A percentile compares a stretch with the other conserved stretches of the same genome.
phyloP scores from a whole-genome alignment of 2,113 vertebrate genomes.

The Bucco capensis region DNA sequence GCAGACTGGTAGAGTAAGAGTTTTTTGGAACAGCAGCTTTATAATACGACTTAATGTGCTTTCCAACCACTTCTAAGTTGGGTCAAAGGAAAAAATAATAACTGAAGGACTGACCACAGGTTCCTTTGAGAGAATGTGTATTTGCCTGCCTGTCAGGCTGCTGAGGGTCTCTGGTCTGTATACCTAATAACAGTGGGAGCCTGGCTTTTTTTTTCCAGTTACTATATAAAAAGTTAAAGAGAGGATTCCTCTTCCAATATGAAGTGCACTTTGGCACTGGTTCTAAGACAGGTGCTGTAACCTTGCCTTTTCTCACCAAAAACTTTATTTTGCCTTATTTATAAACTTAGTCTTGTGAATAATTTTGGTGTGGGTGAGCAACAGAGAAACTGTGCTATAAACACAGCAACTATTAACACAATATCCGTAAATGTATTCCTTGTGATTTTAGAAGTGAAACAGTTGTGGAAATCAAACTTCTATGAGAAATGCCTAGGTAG shows the following conservation, averaged over 20 bases:
- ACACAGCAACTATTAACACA: not conserved
- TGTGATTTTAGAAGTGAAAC: not conserved
- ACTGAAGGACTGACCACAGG: not conserved
- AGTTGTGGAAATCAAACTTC: not conserved
- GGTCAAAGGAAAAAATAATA: not conserved
- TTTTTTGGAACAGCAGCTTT: slow-evolving; percentile 17
- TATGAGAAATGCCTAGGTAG: not conserved
- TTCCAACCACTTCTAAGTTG: not conserved
- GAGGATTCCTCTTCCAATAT: not conserved
- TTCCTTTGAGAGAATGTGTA: not conserved
- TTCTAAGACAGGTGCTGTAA: not conserved
- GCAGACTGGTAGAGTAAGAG: slow-evolving; percentile 29
- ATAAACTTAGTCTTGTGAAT: not conserved
- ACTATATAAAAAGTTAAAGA: not conserved
- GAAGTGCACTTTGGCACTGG: not conserved
- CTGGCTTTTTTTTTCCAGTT: not conserved
- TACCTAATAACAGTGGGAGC: not conserved
- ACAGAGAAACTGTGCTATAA: not conserved
- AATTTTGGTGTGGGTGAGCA: not conserved
- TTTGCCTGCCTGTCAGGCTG: not conserved
- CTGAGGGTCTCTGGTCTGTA: not conserved
- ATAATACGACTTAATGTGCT: slow-evolving; percentile 7
- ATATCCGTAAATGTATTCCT: not conserved
- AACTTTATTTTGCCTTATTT: not conserved
- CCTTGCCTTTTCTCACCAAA: not conserved